Evolutionary conservation across 2,113 vertebrate genomes (phyloP).

Genomic region (Accipiter virgatus): DNA sequence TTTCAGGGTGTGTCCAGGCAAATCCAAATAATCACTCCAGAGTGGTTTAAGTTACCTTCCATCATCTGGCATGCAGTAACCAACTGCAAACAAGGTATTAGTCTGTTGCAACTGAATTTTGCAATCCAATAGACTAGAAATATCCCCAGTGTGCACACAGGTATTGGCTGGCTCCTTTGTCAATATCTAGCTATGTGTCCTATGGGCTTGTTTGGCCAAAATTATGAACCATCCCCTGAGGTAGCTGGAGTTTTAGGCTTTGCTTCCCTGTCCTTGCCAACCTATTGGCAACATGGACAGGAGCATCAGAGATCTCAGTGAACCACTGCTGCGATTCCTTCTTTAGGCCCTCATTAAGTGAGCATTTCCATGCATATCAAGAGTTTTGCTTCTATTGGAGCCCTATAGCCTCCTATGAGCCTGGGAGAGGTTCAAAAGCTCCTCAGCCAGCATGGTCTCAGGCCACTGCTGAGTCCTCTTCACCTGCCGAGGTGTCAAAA

Average conservation of each 20-base stretch:
- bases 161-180: neutral
- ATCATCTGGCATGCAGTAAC: neutral
- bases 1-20: neutral
- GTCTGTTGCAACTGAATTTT: slow-evolving; percentile 8
- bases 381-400: neutral
- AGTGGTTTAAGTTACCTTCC: neutral
- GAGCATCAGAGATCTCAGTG: neutral
- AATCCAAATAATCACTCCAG: neutral
- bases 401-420: neutral
- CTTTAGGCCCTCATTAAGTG: neutral
- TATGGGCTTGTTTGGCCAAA: neutral
- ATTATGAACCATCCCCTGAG: neutral
- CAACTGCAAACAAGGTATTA: neutral
- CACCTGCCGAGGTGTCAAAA: neutral
- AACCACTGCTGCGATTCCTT: neutral
- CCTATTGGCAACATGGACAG: neutral
- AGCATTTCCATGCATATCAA: neutral
- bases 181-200: neutral
- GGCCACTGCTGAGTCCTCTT: neutral
- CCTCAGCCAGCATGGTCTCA: neutral
- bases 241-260: neutral
- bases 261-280: neutral
- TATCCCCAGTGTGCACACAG: neutral
- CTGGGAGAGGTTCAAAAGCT: neutral
- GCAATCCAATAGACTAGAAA: neutral